A percentile compares a stretch with the other conserved stretches of the same genome.
These are phyloP conservation scores for Aleadryas rufinucha DNA, from an alignment of 2,113 vertebrate species.

Conservation along the genomic window DNA sequence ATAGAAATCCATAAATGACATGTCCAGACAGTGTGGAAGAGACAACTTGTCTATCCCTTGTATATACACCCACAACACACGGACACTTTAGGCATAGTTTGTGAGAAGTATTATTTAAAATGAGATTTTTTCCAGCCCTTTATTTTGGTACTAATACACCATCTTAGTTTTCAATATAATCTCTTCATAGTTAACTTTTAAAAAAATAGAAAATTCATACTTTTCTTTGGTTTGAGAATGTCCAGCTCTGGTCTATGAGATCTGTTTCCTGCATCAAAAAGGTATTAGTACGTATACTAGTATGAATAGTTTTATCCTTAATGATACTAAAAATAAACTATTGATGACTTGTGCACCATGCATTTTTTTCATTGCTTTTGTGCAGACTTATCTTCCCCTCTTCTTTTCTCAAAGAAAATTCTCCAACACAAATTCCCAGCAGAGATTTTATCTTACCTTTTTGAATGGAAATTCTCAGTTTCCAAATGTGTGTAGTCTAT, in stretches of 20 bases:
- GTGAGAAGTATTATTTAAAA: neutral
- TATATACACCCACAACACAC: neutral
- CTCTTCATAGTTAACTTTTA: neutral
- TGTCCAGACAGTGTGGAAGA: neutral
- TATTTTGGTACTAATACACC: neutral
- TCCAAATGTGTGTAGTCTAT: neutral
- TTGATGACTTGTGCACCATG: neutral
- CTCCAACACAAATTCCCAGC: neutral
- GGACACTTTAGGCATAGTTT: neutral
- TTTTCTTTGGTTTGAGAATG: neutral
- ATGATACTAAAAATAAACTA: neutral
- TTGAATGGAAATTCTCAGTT: neutral
- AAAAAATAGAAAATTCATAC: neutral
- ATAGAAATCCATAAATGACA: neutral
- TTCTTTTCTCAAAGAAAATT: neutral
- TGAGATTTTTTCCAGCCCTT: neutral
- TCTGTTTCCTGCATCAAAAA: neutral
- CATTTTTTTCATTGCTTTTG: neutral
- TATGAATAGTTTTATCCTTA: neutral
- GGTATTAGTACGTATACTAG: accelerated
- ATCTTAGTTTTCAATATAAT: neutral
- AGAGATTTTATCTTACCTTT: neutral
- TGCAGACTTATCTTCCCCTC: neutral
- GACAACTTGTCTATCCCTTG: neutral
- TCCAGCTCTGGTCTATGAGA: neutral